Evolutionary conservation across 1,140 invertebrate species (phyloP).

Genomic region (Drosophila pallidifrons): DNA sequence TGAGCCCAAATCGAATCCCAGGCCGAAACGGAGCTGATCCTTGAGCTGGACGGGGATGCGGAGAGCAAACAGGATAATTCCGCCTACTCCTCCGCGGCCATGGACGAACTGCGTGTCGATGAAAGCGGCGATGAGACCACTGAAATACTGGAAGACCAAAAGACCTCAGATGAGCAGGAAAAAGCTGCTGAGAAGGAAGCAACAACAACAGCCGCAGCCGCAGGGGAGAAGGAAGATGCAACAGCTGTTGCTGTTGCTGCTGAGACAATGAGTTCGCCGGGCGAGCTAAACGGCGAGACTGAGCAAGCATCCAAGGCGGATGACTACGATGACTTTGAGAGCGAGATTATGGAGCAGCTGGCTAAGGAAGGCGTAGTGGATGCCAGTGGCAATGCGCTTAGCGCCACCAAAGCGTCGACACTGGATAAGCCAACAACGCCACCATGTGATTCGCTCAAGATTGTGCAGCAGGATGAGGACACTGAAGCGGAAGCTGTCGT

Average conservation of each 20-base stretch:
- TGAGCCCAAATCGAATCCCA: background rate
- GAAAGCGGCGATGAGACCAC: constrained; percentile 48
- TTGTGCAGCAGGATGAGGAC: constrained; percentile 2
- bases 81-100: constrained; percentile 29
- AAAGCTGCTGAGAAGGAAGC: background rate
- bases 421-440: too few relatives aligned
- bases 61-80: constrained; percentile 16
- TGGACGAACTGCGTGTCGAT: constrained; percentile 52
- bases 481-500: background rate
- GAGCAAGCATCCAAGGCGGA: constrained; percentile 16
- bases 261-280: constrained; percentile 47
- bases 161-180: background rate
- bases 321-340: constrained; percentile 61
- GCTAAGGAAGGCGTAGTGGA: constrained; percentile 68
- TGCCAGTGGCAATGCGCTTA: constrained; percentile 66
- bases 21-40: background rate
- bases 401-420: constrained; percentile 37
- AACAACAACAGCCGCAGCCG: background rate
- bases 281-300: constrained; percentile 38
- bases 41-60: background rate
- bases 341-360: constrained; percentile 67
- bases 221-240: background rate
- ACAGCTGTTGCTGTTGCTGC: background rate
- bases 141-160: background rate
- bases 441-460: constrained; percentile 24